Evolutionary conservation across 2,888 invertebrate species (phyloP), one percentile per base, ranked within the genome.

Genomic region (Proisotoma minuta): DNA sequence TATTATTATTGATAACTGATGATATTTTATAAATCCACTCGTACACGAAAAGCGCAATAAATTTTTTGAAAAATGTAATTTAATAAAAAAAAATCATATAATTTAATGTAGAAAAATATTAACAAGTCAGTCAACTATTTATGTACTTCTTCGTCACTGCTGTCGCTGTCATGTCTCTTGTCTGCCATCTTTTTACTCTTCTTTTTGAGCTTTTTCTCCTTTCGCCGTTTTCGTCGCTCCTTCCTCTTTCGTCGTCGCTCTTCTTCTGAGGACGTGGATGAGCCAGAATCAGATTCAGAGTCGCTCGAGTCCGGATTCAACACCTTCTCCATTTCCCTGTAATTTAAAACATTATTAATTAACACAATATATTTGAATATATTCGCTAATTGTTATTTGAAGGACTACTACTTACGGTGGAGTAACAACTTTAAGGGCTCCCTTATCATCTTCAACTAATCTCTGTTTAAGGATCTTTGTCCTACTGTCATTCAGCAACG

Each of bases 401-500:
- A 50, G 18, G 26, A 40, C 29, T 15, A 39, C 29, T 15, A 57
- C n/a, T 26, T 50, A 53, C 20, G 29, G 59, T 15, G 58, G 59
- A 24, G 60, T 54, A 2, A 63, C 48, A 3, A 66, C 56, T 3
- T 23, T 61, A 23, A 66, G 29, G 24, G 61, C 60, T 24, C 66
- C 66, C 40, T 29, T 22, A 20, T 60, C 52, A 60, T 79, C 79
- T 71, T 82, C 80, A 27, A 79, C 79, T 29, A 87, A 63, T 58
- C 82, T 78, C 76, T 85, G 92, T 75, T 87, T 88, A 68, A 95
- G 78, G 65, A 87, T 84, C 72, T 87, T 85, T 1, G 93, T 90
- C 59, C 94, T 84, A 0, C 94, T 92, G 3, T 86, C 85, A 61
- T 94, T 84, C 73, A 91, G 86, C 3, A 92, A 80, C 78, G 87